Evolutionary conservation across 1,140 invertebrate genomes (phyloP).

Genomic region (Drosophila erecta): DNA sequence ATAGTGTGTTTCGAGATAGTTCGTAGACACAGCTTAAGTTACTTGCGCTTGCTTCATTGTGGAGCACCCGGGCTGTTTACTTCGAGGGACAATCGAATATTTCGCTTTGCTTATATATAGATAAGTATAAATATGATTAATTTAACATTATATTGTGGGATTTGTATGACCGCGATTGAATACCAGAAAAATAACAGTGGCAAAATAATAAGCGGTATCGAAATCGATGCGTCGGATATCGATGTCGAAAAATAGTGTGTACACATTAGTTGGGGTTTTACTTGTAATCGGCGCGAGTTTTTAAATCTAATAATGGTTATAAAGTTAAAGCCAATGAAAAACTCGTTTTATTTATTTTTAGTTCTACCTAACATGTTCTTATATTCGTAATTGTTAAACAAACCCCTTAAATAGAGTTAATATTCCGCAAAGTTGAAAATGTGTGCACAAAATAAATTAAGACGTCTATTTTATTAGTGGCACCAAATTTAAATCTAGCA

Average conservation of each 20-base stretch:
- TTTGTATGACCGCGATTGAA: constrained; percentile 1
- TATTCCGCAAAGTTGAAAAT: not conserved
- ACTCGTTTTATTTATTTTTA: no score
- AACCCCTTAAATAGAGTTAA: not conserved
- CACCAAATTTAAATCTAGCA: constrained; percentile 66
- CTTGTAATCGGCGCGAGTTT: not conserved
- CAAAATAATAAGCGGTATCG: not conserved
- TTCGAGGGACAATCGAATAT: not conserved
- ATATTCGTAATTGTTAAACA: not conserved
- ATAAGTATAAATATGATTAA: constrained; percentile 16
- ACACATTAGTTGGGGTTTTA: not conserved
- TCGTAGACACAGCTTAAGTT: not conserved
- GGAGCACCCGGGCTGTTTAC: not conserved
- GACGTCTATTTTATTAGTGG: constrained; percentile 32
- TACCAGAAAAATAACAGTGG: constrained; percentile 1
- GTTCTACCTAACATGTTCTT: not conserved
- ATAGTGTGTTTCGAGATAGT: constrained; percentile 3
- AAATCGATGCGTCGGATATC: not conserved
- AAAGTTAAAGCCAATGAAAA: not conserved
- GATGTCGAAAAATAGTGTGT: not conserved
- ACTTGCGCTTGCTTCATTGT: constrained; percentile 4
- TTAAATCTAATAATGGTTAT: not conserved
- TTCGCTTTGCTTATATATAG: not conserved
- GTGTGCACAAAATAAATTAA: not conserved
- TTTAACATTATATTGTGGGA: constrained; percentile 19